Conservation (phyloP, 2,113 vertebrate genomes). For the Stigmatopora nigra region DNA sequence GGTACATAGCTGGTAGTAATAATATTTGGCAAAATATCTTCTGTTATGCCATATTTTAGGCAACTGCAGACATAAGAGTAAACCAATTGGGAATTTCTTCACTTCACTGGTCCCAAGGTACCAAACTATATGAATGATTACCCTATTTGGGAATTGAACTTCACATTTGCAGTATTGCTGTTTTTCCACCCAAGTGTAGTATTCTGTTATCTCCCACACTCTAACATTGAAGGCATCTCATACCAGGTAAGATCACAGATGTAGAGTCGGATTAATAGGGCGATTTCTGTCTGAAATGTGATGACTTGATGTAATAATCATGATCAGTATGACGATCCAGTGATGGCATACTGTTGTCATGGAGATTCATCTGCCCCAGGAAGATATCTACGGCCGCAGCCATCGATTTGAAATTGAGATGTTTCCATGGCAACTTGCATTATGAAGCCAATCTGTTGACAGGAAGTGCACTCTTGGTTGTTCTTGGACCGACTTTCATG, state of each 20-base stretch:
- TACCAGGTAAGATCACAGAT: slow-evolving; percentile 71
- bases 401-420: slow-evolving; percentile 76
- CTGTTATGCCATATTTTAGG: too few species aligned
- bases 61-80: too few species aligned
- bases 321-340: background rate
- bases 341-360: slow-evolving; percentile 4
- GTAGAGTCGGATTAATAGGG: slow-evolving; percentile 76
- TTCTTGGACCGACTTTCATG: background rate
- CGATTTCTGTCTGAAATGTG: slow-evolving; percentile 71
- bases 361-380: slow-evolving; percentile 72
- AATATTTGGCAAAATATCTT: too few species aligned
- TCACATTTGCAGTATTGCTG: background rate
- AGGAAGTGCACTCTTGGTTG: background rate
- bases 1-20: too few species aligned
- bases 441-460: slow-evolving; percentile 75
- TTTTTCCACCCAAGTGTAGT: background rate
- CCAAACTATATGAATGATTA: too few species aligned
- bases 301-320: background rate
- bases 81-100: too few species aligned
- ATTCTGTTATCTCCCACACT: slow-evolving; percentile 59
- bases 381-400: slow-evolving; percentile 85
- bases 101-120: too few species aligned
- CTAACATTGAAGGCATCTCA: slow-evolving; percentile 83
- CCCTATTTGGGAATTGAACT: background rate
- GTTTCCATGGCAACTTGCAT: slow-evolving; percentile 80